These are phyloP conservation scores for Leptinotarsa tumamoca DNA, from an alignment of 2,888 invertebrate genomes.

Conservation along the genomic window DNA sequence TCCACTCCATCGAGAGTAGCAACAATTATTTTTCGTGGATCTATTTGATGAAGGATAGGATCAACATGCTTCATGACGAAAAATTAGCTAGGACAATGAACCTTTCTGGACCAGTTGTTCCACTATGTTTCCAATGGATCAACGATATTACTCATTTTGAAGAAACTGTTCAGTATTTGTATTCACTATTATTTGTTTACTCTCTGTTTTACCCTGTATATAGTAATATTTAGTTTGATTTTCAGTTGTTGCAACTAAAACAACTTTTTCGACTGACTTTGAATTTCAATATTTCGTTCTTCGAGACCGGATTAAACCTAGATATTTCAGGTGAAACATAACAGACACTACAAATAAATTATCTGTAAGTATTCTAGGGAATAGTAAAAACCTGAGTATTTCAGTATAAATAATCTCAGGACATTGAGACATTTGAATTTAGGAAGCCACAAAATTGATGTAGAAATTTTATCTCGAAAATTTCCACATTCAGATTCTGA, in stretches of 20 bases:
- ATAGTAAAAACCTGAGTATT: not conserved
- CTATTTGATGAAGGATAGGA: conserved; percentile 20
- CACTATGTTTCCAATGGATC: conserved; percentile 2
- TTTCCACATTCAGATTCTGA: not conserved
- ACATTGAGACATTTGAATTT: not conserved
- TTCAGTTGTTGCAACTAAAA: too few species aligned
- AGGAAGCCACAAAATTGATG: not conserved
- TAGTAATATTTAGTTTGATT: too few species aligned
- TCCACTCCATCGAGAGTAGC: not conserved
- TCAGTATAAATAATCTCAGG: not conserved
- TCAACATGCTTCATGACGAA: not conserved
- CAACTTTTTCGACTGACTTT: too few species aligned
- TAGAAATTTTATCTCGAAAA: not conserved
- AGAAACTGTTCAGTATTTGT: too few species aligned
- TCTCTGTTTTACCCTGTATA: too few species aligned
- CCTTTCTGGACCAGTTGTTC: not conserved
- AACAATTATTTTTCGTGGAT: not conserved
- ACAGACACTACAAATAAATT: not conserved
- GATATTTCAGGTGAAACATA: too few species aligned
- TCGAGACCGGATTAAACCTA: too few species aligned
- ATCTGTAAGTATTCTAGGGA: not conserved
- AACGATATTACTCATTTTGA: conserved; percentile 1
- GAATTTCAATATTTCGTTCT: too few species aligned
- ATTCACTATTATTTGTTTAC: too few species aligned
- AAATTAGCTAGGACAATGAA: not conserved